Evolutionary conservation across 1,140 invertebrate species (phyloP).

Genomic region (Dreissena polymorpha): DNA sequence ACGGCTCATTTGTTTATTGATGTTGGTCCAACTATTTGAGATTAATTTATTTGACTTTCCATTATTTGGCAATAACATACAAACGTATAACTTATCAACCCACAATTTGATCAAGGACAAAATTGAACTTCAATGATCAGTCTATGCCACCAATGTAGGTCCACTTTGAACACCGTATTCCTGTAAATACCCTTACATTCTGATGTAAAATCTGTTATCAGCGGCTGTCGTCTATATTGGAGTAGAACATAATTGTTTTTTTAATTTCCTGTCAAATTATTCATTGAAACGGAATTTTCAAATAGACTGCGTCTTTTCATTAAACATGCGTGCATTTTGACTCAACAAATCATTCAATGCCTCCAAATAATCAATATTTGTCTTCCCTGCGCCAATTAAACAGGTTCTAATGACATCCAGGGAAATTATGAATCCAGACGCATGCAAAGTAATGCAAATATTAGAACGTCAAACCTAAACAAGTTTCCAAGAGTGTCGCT

Average conservation of each 20-base stretch:
- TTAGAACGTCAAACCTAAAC: constrained; percentile 56
- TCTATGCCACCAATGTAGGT: no score
- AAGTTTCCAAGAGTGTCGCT: constrained; percentile 51
- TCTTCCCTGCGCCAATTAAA: constrained; percentile 40
- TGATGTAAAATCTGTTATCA: neutral
- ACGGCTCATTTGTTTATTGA: no score
- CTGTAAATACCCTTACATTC: no score
- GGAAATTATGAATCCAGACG: constrained; percentile 23
- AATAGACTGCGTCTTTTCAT: constrained; percentile 40
- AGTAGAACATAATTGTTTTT: constrained; percentile 53
- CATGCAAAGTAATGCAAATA: constrained; percentile 57
- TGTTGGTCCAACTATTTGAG: no score
- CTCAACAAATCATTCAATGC: constrained; percentile 35
- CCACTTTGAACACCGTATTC: no score
- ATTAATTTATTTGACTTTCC: no score
- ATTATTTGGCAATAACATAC: no score
- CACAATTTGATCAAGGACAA: no score
- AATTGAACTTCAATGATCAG: no score
- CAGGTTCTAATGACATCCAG: constrained; percentile 53
- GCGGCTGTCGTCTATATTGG: constrained; percentile 43
- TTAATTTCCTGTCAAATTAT: constrained; percentile 53
- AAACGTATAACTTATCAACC: no score
- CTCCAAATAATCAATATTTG: constrained; percentile 50
- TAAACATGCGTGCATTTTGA: constrained; percentile 46
- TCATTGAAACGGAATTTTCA: constrained; percentile 52